Conservation (phyloP, 2,888 invertebrate genomes). For the Lydus trimaculatus region DNA sequence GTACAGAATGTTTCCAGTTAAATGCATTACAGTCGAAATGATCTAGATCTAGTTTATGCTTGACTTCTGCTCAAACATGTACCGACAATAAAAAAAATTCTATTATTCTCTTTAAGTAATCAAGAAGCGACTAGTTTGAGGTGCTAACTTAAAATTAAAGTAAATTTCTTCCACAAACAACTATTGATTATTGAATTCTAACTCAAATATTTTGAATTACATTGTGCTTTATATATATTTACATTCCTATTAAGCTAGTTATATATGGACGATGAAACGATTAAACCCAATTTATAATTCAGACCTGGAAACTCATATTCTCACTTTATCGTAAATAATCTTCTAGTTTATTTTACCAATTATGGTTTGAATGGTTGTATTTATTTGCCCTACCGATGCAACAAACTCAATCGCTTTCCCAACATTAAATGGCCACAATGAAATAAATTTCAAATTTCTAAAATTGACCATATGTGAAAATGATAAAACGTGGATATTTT, state of each 20-base stretch:
- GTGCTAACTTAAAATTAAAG: too few species aligned
- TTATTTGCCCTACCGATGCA: neutral
- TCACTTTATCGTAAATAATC: slow-evolving; percentile 1
- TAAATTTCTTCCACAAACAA: too few species aligned
- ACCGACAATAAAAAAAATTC: too few species aligned
- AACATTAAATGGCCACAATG: neutral
- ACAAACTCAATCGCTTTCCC: neutral
- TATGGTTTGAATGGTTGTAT: neutral
- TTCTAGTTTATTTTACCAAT: slow-evolving; percentile 3
- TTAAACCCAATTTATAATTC: slow-evolving; percentile 1
- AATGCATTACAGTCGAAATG: too few species aligned
- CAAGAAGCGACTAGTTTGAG: too few species aligned
- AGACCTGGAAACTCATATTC: neutral
- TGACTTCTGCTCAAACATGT: too few species aligned
- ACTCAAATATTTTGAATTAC: neutral
- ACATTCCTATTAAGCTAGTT: neutral
- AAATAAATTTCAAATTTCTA: neutral
- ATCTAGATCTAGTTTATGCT: too few species aligned
- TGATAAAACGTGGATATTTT: neutral
- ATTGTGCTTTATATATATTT: neutral
- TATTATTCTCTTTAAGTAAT: too few species aligned
- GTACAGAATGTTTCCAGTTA: too few species aligned
- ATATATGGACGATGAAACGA: neutral
- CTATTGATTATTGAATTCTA: neutral
- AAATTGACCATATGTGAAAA: neutral